Conservation (phyloP, 2,888 invertebrate species). For the Acanthosoma haemorrhoidale region DNA sequence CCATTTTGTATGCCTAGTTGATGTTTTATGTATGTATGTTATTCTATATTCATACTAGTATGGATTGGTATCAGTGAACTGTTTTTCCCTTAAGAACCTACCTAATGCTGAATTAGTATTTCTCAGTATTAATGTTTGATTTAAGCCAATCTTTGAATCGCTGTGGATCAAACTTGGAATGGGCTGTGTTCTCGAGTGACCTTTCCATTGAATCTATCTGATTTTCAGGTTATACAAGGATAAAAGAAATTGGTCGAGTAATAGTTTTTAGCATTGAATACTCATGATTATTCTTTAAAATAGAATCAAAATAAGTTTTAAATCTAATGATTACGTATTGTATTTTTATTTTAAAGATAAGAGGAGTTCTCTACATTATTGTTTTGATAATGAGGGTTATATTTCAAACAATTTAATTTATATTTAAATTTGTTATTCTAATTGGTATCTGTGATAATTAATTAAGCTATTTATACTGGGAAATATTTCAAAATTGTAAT, state of each 20-base stretch:
- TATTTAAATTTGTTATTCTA: too few species aligned
- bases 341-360: too few species aligned
- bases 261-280: not conserved
- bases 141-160: not conserved
- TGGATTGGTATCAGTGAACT: not conserved
- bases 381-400: too few species aligned
- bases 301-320: too few species aligned
- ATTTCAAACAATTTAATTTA: too few species aligned
- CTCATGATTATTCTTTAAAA: too few species aligned
- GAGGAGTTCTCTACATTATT: too few species aligned
- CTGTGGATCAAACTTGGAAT: not conserved
- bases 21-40: not conserved
- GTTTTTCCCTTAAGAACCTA: not conserved
- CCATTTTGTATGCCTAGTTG: constrained; percentile 15
- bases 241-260: not conserved
- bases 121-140: not conserved
- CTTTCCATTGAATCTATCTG: not conserved
- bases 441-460: too few species aligned
- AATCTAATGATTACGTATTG: too few species aligned
- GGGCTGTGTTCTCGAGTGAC: too few species aligned
- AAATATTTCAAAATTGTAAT: too few species aligned
- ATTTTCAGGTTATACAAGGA: not conserved
- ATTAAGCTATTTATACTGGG: too few species aligned
- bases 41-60: not conserved
- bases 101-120: not conserved